phyloP scores from a whole-genome alignment of 2,797 vertebrate species.

The Erethizon dorsatum region DNA sequence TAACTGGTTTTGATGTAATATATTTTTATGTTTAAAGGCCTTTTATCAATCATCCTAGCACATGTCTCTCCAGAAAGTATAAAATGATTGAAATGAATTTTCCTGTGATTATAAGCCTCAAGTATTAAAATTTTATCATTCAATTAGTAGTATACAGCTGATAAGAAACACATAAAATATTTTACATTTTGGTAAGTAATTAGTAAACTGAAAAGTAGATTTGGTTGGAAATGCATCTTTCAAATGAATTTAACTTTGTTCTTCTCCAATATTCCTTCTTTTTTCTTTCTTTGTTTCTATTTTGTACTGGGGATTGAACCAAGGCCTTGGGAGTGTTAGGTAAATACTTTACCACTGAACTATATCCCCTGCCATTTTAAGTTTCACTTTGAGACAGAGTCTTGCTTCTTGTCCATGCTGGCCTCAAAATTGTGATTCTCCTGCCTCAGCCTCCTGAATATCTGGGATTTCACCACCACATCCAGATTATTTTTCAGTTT shows the following conservation, averaged over 20 bases:
- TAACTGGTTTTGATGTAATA: background rate
- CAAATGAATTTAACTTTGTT: conserved; percentile 50
- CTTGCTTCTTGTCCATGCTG: background rate
- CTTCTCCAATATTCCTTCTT: background rate
- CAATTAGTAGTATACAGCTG: background rate
- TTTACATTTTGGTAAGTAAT: conserved; percentile 27
- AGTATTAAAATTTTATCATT: background rate
- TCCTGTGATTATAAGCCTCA: background rate
- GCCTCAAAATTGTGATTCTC: background rate
- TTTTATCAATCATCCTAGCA: background rate
- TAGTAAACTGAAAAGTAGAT: conserved; percentile 26
- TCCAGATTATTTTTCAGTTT: background rate
- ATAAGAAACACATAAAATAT: conserved; percentile 39
- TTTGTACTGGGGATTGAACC: background rate
- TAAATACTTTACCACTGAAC: background rate
- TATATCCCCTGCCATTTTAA: background rate
- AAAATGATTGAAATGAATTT: conserved; percentile 26
- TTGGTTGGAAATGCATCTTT: conserved; percentile 23
- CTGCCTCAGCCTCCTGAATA: background rate
- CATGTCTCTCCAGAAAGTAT: background rate
- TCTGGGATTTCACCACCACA: background rate
- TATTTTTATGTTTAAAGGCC: conserved; percentile 45
- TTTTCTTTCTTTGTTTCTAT: background rate
- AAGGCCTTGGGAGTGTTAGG: background rate
- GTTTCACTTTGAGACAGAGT: background rate